Evolutionary conservation across 1,140 invertebrate genomes (phyloP), one percentile per base, ranked within the genome.

Genomic region (Procambarus virginalis): DNA sequence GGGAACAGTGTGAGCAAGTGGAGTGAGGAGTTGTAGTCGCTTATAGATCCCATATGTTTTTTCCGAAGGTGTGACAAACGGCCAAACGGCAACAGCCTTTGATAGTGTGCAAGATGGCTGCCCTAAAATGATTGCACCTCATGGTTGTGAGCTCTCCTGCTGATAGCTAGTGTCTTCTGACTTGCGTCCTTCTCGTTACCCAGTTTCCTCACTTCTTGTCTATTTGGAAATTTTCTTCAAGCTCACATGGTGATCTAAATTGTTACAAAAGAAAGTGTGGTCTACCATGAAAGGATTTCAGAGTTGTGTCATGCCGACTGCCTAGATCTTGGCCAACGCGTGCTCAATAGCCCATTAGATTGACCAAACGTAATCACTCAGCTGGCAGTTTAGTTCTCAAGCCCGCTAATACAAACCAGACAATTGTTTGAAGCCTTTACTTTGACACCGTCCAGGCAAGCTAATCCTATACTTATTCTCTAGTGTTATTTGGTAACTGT

Each of bases 101-200:
- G 68, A 68, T 68, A 84, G 48, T n/a, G 82, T 84, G 82, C 49
- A 73, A 73, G 45, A 51, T n/a, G 68, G 64, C 82, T 73, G 82
- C 82, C 34, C 34, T 6, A 68, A 20, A 49, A 84, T 34, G 68
- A 46, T 84, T 84, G 68, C 82, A 84, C 68, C 60, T 49, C 14
- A 12, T 84, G 82, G 82, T 84, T 84, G 82, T 84, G 82, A 84
- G 82, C 64, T 84, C 82, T 84, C 68, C 8, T n/a, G 60, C 55
- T 83, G 14, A 83, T 68, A 14, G 49, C 49, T 79, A 79, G 77
- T 6, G 6, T 79, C 51, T 55, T 6, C 46, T 79, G 14, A 17
- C 64, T 68, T 20, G 64, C 64, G 5, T 68, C 20, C 64, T 68
- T 68, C 64, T 68, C 17, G 20, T 17, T 68, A 12, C 5, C 14